Base-by-base conservation (phyloP, 64 coral and sea anemone genomes). In the Stichodactyla helianthus region DNA sequence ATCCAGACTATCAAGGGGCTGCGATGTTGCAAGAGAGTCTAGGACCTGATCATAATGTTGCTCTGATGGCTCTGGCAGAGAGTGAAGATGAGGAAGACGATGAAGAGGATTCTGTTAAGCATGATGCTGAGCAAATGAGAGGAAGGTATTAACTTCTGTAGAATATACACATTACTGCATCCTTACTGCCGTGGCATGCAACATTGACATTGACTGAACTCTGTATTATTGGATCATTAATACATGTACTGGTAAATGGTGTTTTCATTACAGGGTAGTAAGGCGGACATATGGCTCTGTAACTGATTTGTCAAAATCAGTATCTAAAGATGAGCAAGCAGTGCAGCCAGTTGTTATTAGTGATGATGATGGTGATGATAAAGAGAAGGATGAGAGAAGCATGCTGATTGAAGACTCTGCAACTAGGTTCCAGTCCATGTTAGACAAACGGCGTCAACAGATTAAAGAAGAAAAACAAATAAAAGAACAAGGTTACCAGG, bases 1-100 rank as follows among this genome's bases (percentile, higher is more conserved):
- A 85, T 52, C 96, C 96, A 15, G 96, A 94, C 1, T 98, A 98
- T 67, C 90, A 95, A 35, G 93, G 96, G 0, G 93, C 88, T 9
- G 68, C 87, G 4, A 31, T 95, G 88, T 26, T 94, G 10, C 87
- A 92, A 27, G 96, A 92, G 79, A 94, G 89, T 55, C 53, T 94
- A 17, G 88, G 77, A 31, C 78, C 88, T 64, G 96, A 98, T 44
- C 2, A 44, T 52, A 87, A 93, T 54, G 22, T 83, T 31, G 61
- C 90, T 25, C 10, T 95, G 26, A 82, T 70, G 20, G 93, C 67
- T 11, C 25, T 88, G 5, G 62, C 53, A 82, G 89, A 61, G 89
- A 89, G 80, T 85, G 96, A 94, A 28, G 77, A 91, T 23, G 84
- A 98, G 55, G 88, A 92, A 54, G 88, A 84, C 16, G 67, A 57